These are phyloP conservation scores for Melikaiella ostensackeni DNA, from an alignment of 2,888 invertebrate genomes.

Conservation along the genomic window DNA sequence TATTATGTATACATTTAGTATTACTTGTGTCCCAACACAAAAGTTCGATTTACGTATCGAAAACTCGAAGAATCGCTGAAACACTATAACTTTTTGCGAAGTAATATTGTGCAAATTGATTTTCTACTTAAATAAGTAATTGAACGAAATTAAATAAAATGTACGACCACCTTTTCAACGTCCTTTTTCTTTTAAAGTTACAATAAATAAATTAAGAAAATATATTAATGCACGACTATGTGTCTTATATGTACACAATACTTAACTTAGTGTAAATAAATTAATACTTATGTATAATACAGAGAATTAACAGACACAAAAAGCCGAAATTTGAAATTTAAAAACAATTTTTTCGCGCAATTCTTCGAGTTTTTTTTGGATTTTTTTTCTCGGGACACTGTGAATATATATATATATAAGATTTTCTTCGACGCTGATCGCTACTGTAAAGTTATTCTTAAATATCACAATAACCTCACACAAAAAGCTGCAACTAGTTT, in stretches of 20 bases:
- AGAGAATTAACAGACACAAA: conserved; percentile 18
- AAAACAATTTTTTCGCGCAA: not conserved
- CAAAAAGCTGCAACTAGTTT: conserved; percentile 74
- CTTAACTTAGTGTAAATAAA: conserved; percentile 30
- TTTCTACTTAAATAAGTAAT: conserved; percentile 11
- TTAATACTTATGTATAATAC: conserved; percentile 19
- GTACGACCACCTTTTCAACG: conserved; percentile 4
- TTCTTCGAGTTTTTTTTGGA: conserved; percentile 6
- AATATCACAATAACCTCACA: conserved; percentile 76
- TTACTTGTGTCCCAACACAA: conserved; percentile 42
- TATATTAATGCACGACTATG: conserved; percentile 35
- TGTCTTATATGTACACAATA: conserved; percentile 26
- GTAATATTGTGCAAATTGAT: conserved; percentile 14
- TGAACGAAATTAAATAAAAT: not conserved
- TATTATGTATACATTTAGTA: conserved; percentile 62
- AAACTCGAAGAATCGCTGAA: conserved; percentile 18
- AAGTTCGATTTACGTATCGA: conserved; percentile 53
- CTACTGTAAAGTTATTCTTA: conserved; percentile 63
- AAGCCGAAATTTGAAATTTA: not conserved
- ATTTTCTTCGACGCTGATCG: conserved; percentile 40
- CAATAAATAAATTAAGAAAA: conserved; percentile 37
- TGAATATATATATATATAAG: conserved; percentile 27
- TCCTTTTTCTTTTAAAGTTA: conserved; percentile 2
- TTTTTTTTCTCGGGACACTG: conserved; percentile 23
- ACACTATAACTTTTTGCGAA: not conserved